Evolutionary conservation across 2,888 invertebrate species (phyloP).

Genomic region (Eilema sororculum): DNA sequence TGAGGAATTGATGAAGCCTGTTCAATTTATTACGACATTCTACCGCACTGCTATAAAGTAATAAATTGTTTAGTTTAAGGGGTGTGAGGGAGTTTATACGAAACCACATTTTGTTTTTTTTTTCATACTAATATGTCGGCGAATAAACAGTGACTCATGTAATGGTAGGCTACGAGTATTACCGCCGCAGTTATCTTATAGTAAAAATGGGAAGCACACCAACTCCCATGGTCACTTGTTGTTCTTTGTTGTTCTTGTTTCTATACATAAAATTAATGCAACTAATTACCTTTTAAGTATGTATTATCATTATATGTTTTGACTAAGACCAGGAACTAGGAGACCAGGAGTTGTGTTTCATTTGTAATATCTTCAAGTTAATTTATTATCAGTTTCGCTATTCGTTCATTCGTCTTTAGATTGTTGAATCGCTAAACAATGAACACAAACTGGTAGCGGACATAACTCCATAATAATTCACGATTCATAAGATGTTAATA

Average conservation of each 20-base stretch:
- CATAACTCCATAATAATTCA: slow-evolving; percentile 3
- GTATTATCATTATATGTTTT: too few species aligned
- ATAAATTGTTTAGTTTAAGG: background rate
- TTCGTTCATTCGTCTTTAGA: background rate
- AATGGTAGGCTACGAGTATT: too few species aligned
- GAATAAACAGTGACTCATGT: too few species aligned
- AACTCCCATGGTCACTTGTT: too few species aligned
- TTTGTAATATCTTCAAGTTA: background rate
- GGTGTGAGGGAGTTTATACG: background rate
- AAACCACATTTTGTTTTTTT: background rate
- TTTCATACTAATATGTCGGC: too few species aligned
- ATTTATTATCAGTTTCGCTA: background rate
- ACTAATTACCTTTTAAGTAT: too few species aligned
- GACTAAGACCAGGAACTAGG: too few species aligned
- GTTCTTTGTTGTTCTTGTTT: too few species aligned
- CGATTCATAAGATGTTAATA: slow-evolving; percentile 6
- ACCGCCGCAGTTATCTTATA: too few species aligned
- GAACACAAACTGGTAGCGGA: background rate
- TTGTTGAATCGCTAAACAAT: background rate
- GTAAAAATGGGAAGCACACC: too few species aligned
- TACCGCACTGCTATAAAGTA: background rate
- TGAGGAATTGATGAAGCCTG: slow-evolving; percentile 56
- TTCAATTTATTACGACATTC: slow-evolving; percentile 46
- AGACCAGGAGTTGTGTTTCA: too few species aligned
- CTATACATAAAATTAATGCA: too few species aligned